Conservation (phyloP, 1,140 invertebrate species). For the Macrotrachela quadricornifera region DNA sequence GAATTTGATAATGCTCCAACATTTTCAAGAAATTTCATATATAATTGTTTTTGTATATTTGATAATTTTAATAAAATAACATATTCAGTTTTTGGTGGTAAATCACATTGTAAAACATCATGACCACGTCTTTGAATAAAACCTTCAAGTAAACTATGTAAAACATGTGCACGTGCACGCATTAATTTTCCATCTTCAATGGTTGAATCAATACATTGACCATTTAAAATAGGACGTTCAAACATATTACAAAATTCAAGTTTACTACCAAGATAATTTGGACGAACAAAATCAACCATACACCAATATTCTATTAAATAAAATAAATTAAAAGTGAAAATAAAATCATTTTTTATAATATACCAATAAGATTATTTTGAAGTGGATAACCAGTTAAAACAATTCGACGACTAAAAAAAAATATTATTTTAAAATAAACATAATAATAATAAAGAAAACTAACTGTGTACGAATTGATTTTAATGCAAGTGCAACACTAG, state of each 20-base stretch:
- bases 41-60: slow-evolving; percentile 37
- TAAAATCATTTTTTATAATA: too few species aligned
- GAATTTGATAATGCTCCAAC: slow-evolving; percentile 47
- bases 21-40: slow-evolving; percentile 72
- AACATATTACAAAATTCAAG: slow-evolving; percentile 61
- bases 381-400: slow-evolving; percentile 81
- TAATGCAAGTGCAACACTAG: slow-evolving; percentile 55
- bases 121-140: slow-evolving; percentile 44
- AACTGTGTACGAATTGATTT: slow-evolving; percentile 40
- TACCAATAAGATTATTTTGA: slow-evolving; percentile 46
- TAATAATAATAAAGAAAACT: too few species aligned
- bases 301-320: slow-evolving; percentile 58
- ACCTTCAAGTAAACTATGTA: slow-evolving; percentile 71
- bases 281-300: slow-evolving; percentile 90
- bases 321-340: too few species aligned
- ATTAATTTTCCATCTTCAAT: slow-evolving; percentile 64
- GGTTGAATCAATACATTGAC: slow-evolving; percentile 76
- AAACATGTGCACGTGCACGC: slow-evolving; percentile 73
- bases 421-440: too few species aligned
- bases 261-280: slow-evolving; percentile 64
- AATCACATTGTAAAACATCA: not conserved
- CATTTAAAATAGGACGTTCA: slow-evolving; percentile 54
- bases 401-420: slow-evolving; percentile 41
- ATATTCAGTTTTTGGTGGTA: slow-evolving; percentile 6
- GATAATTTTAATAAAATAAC: slow-evolving; percentile 5